These are phyloP conservation scores for Hermatobates lingyangjiaoensis DNA, from an alignment of 1,140 invertebrate species.

Conservation along the genomic window DNA sequence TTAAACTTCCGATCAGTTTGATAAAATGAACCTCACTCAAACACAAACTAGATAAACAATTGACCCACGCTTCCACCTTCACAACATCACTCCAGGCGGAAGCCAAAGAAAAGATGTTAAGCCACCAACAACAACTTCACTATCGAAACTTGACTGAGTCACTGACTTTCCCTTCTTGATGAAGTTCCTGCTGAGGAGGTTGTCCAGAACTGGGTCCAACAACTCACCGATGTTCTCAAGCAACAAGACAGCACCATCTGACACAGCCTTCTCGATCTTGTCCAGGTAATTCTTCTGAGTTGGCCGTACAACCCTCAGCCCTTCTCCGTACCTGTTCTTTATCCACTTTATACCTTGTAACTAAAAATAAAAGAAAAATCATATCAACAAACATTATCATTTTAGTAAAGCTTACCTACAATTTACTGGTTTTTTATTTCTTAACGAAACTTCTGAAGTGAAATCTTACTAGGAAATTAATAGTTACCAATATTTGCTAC, in stretches of 20 bases:
- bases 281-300: slow-evolving; percentile 71
- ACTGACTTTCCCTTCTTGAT: slow-evolving; percentile 57
- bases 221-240: slow-evolving; percentile 80
- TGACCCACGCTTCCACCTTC: no score
- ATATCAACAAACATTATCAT: not conserved
- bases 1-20: no score
- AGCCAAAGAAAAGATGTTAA: no score
- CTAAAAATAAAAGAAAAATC: slow-evolving; percentile 15
- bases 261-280: slow-evolving; percentile 58
- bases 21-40: no score
- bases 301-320: slow-evolving; percentile 52
- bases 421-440: not conserved
- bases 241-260: slow-evolving; percentile 47
- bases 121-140: no score
- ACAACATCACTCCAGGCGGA: no score
- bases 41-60: no score
- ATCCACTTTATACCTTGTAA: slow-evolving; percentile 90
- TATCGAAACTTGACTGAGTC: no score
- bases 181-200: slow-evolving; percentile 67
- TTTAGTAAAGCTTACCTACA: not conserved
- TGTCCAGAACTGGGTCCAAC: slow-evolving; percentile 77
- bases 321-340: slow-evolving; percentile 54
- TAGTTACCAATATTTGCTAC: no score
- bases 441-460: no score
- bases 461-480: no score